phyloP scores from a whole-genome alignment of 2,113 vertebrate species.

The Hypomesus transpacificus region DNA sequence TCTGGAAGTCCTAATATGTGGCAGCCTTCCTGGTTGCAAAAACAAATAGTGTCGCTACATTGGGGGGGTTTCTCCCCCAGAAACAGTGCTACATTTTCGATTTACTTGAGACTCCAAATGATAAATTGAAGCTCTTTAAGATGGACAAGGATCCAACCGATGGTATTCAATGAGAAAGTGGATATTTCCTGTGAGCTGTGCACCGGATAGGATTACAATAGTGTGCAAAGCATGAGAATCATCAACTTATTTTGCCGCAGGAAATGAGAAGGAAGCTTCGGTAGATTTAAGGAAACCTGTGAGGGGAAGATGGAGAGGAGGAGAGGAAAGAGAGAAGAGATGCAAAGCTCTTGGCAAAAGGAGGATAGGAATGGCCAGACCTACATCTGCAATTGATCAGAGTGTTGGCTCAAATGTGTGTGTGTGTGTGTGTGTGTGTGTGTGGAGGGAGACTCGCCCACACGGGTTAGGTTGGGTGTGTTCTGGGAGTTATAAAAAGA shows the following conservation, averaged over 20 bases:
- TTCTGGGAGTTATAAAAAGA: slow-evolving; percentile 81
- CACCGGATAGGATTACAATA: not conserved
- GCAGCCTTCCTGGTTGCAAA: not conserved
- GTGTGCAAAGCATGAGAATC: not conserved
- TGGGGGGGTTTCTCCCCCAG: too few relatives aligned
- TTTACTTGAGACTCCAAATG: too few relatives aligned
- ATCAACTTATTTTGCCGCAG: slow-evolving; percentile 9
- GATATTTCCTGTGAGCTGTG: not conserved
- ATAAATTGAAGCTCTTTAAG: too few relatives aligned
- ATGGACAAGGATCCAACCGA: too few relatives aligned
- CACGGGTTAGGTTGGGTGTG: slow-evolving; percentile 58
- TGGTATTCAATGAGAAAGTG: too few relatives aligned
- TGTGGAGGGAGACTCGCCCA: slow-evolving; percentile 60
- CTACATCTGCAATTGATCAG: slow-evolving; percentile 73
- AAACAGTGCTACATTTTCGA: too few relatives aligned
- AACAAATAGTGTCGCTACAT: not conserved
- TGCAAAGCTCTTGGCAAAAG: slow-evolving; percentile 44
- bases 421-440: slow-evolving; percentile 11
- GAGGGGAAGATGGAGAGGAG: slow-evolving; percentile 21
- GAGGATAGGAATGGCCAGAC: slow-evolving; percentile 53
- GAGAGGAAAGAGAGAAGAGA: slow-evolving; percentile 15
- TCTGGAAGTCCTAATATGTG: not conserved
- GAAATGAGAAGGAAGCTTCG: not conserved
- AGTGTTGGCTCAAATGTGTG: slow-evolving; percentile 45
- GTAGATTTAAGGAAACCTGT: not conserved